These are phyloP conservation scores for Natator depressus DNA, from an alignment of 2,113 vertebrate species.

Conservation along the genomic window DNA sequence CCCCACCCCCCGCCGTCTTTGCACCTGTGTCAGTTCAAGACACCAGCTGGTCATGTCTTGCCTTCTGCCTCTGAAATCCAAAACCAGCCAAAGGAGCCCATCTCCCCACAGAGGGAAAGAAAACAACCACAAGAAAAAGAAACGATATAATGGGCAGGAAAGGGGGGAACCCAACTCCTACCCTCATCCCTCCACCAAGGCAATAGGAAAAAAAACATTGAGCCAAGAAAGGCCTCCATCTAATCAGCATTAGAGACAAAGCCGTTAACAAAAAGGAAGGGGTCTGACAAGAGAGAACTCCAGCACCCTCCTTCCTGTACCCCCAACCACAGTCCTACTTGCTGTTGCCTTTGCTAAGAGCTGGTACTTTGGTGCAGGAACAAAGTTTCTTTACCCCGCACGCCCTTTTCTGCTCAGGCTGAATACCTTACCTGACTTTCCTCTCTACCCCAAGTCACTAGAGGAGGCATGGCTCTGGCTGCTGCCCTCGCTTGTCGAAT, in stretches of 20 bases:
- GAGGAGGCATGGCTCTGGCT: slow-evolving; percentile 12
- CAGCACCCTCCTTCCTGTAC: slow-evolving; percentile 24
- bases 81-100: slow-evolving; percentile 69
- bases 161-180: neutral
- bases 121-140: slow-evolving; percentile 57
- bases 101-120: slow-evolving; percentile 60
- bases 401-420: slow-evolving; percentile 37
- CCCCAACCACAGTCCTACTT: neutral
- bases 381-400: slow-evolving; percentile 46
- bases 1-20: slow-evolving; percentile 82
- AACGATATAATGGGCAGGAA: slow-evolving; percentile 30
- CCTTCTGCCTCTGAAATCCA: slow-evolving; percentile 82
- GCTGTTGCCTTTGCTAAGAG: slow-evolving; percentile 37
- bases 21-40: slow-evolving; percentile 85
- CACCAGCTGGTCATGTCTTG: slow-evolving; percentile 85
- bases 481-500: neutral
- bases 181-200: slow-evolving; percentile 54
- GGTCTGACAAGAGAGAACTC: slow-evolving; percentile 58
- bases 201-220: slow-evolving; percentile 56
- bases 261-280: slow-evolving; percentile 25
- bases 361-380: neutral
- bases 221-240: slow-evolving; percentile 68
- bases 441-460: slow-evolving; percentile 18
- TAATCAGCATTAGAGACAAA: slow-evolving; percentile 77
- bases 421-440: slow-evolving; percentile 65